These are phyloP conservation scores for Halichoerus grypus DNA, from an alignment of 2,113 vertebrate genomes.

Conservation along the genomic window DNA sequence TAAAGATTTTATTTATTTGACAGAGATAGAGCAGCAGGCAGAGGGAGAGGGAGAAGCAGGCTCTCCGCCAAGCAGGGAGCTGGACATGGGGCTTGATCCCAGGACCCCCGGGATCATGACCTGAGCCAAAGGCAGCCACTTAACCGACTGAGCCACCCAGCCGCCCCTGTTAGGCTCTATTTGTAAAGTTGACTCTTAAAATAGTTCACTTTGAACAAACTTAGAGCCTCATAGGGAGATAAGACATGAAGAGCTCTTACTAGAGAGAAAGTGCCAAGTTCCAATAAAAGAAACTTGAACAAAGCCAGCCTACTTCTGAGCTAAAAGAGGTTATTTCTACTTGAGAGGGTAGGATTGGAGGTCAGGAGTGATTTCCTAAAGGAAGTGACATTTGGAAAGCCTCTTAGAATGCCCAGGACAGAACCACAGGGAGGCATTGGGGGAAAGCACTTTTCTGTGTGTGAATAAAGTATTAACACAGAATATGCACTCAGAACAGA, in stretches of 20 bases:
- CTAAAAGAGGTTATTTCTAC: background rate
- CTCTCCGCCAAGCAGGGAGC: no score
- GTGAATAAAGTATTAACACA: background rate
- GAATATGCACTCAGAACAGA: background rate
- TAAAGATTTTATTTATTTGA: no score
- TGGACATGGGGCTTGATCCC: no score
- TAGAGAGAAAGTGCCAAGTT: background rate
- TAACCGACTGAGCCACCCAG: no score
- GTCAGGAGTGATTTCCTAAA: background rate
- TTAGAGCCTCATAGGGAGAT: background rate
- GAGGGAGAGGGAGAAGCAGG: no score
- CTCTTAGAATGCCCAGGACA: background rate
- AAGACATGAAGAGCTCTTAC: background rate
- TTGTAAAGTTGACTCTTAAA: constrained; percentile 11
- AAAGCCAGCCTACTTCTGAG: background rate
- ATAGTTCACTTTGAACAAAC: background rate
- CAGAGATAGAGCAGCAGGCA: no score
- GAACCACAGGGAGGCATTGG: background rate
- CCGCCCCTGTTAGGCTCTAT: background rate
- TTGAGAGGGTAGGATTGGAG: background rate
- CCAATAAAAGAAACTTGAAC: background rate
- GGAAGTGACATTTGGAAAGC: background rate
- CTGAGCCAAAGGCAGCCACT: no score
- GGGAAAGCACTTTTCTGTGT: background rate
- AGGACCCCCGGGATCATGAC: no score